A percentile compares a stretch with the other conserved stretches of the same genome.
phyloP scores from a whole-genome alignment of 2,113 vertebrate species.

The Stomatorhinus ivindoensis region DNA sequence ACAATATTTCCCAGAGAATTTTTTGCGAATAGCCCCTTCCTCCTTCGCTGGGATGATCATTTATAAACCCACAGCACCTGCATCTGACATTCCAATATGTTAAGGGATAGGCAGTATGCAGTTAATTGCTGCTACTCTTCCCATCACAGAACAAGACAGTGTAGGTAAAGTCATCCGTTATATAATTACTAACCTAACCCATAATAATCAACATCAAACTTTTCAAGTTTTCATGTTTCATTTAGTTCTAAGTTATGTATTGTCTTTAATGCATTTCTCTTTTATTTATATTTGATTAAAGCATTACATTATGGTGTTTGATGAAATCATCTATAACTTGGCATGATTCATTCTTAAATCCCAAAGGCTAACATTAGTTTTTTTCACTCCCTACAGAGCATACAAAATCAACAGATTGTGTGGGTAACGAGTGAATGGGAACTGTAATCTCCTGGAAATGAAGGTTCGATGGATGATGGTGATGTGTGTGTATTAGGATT shows the following conservation, averaged over 20 bases:
- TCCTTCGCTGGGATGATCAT: background rate
- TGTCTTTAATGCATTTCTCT: background rate
- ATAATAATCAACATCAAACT: background rate
- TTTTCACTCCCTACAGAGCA: background rate
- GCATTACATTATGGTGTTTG: background rate
- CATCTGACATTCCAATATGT: background rate
- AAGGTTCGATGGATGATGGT: background rate
- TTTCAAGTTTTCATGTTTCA: too few species aligned
- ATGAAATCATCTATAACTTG: background rate
- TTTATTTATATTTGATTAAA: background rate
- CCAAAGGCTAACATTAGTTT: background rate
- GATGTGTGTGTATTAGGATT: background rate
- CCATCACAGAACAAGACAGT: background rate
- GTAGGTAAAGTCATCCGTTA: background rate
- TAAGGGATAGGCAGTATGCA: background rate
- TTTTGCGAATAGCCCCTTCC: background rate
- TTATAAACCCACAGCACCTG: background rate
- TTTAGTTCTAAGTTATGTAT: background rate
- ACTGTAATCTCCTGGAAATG: background rate
- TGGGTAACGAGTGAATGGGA: background rate
- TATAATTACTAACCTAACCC: background rate
- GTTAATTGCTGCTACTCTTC: background rate
- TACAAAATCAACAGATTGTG: background rate
- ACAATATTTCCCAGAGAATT: background rate
- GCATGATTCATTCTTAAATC: slow-evolving; percentile 1